phyloP scores from a whole-genome alignment of 2,797 vertebrate species.

The Xiphophorus birchmanni region DNA sequence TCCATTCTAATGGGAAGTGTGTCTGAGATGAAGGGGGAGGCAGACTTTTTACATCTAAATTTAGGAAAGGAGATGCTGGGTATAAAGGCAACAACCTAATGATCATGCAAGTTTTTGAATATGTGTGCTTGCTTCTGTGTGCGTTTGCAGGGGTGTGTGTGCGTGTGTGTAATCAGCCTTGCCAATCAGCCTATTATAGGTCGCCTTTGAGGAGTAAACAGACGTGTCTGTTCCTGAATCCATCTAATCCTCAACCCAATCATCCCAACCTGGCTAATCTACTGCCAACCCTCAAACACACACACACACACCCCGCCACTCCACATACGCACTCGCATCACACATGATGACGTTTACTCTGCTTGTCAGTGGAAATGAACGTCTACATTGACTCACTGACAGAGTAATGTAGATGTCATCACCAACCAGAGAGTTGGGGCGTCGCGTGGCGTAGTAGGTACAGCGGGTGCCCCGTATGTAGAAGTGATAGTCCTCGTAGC shows the following conservation, averaged over 20 bases:
- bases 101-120: slow-evolving; percentile 57
- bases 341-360: slow-evolving; percentile 16
- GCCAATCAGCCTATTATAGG: slow-evolving; percentile 73
- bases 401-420: slow-evolving; percentile 50
- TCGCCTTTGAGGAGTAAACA: slow-evolving; percentile 74
- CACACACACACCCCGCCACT: slow-evolving; percentile 15
- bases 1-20: slow-evolving; percentile 59
- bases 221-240: slow-evolving; percentile 69
- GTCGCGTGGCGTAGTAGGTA: too few species aligned
- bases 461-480: too few species aligned
- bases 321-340: slow-evolving; percentile 2
- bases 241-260: slow-evolving; percentile 77
- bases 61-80: slow-evolving; percentile 42
- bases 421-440: slow-evolving; percentile 43
- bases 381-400: slow-evolving; percentile 54
- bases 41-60: slow-evolving; percentile 48
- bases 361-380: slow-evolving; percentile 59
- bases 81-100: slow-evolving; percentile 57
- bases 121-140: slow-evolving; percentile 28
- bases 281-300: slow-evolving; percentile 21
- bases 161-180: slow-evolving; percentile 60
- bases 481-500: too few species aligned
- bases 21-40: slow-evolving; percentile 44
- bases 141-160: slow-evolving; percentile 32
- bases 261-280: slow-evolving; percentile 77